phyloP scores from a whole-genome alignment of 2,797 vertebrate species.

The Alca torda region DNA sequence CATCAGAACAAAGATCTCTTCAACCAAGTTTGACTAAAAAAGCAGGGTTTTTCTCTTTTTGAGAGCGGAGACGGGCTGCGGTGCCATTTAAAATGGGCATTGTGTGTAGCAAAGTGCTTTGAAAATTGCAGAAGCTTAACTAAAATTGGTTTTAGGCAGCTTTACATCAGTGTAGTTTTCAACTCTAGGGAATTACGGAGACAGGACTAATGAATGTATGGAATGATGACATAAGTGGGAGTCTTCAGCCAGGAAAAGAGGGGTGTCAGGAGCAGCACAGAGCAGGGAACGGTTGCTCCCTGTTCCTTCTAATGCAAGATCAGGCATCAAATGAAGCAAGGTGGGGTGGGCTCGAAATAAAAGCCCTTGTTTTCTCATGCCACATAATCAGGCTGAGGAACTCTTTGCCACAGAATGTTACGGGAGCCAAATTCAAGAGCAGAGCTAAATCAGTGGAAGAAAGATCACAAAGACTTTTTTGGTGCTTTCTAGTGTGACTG shows the following conservation, averaged over 20 bases:
- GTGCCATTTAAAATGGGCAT: background rate
- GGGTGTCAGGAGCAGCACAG: background rate
- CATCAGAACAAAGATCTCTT: background rate
- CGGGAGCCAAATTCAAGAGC: background rate
- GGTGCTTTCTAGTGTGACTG: background rate
- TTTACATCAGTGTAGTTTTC: accelerated
- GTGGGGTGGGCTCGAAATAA: background rate
- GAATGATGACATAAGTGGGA: background rate
- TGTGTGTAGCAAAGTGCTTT: background rate
- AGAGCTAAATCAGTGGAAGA: background rate
- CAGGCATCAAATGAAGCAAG: background rate
- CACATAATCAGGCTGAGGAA: accelerated
- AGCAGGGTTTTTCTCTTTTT: background rate
- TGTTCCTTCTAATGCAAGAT: background rate
- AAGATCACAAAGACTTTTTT: background rate
- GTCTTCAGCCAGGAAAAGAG: background rate
- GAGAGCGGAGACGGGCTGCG: background rate
- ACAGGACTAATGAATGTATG: background rate
- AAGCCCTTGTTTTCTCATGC: background rate
- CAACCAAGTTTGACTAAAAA: background rate
- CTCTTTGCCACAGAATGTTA: background rate
- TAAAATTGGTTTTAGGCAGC: background rate
- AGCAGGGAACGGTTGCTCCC: background rate
- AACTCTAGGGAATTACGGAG: background rate
- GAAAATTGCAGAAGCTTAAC: background rate